Evolutionary conservation across 2,888 invertebrate genomes (phyloP).

Genomic region (Ophion costatus): DNA sequence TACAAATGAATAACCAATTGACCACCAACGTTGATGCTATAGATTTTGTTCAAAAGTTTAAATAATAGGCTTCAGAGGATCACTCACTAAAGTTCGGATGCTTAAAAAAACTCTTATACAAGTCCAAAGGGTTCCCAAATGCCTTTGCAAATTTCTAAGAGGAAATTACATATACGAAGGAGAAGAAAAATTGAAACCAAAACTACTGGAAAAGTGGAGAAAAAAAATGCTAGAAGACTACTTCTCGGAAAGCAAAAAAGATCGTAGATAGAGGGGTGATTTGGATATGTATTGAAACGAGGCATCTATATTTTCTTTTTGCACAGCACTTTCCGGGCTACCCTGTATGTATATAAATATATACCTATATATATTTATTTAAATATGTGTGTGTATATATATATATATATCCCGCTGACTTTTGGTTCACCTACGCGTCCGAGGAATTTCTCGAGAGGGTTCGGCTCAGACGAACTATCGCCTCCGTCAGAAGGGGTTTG

Average conservation of each 20-base stretch:
- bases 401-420: neutral
- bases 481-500: conserved; percentile 21
- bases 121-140: too few relatives aligned
- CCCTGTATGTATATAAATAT: neutral
- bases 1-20: neutral
- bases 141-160: too few relatives aligned
- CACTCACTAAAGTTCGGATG: too few relatives aligned
- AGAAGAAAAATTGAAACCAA: neutral
- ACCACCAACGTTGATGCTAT: neutral
- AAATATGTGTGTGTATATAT: neutral
- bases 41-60: neutral
- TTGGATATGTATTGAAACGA: too few relatives aligned
- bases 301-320: neutral
- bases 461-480: conserved; percentile 13
- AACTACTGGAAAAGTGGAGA: neutral
- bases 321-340: neutral
- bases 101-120: too few relatives aligned
- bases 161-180: too few relatives aligned
- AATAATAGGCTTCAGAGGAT: too few relatives aligned
- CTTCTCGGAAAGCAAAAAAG: neutral
- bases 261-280: neutral
- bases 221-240: neutral
- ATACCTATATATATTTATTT: neutral
- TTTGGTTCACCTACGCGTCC: conserved; percentile 62
- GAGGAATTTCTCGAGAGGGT: conserved; percentile 64